A percentile compares a stretch with the other conserved stretches of the same genome.
phyloP scores from a whole-genome alignment of 2,888 invertebrate species.

The Herminia tarsipennalis region DNA sequence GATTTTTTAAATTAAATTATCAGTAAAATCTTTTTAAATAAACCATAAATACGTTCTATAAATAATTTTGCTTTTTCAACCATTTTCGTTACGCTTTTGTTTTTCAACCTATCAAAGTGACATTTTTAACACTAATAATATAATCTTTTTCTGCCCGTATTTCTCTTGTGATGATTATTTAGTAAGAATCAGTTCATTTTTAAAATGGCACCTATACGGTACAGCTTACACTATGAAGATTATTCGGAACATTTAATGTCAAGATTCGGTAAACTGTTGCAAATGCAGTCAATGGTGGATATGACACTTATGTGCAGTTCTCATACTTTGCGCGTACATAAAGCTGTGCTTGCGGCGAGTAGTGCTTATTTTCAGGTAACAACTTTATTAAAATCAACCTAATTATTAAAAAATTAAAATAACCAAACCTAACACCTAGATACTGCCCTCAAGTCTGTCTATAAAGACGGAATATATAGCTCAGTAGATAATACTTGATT shows the following conservation, averaged over 20 bases:
- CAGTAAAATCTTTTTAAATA: constrained; percentile 10
- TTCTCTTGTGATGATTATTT: constrained; percentile 28
- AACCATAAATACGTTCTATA: constrained; percentile 27
- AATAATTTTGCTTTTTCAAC: constrained; percentile 31
- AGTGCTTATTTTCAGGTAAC: constrained; percentile 90
- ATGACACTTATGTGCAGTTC: constrained; percentile 91
- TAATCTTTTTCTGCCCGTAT: background rate
- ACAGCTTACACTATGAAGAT: constrained; percentile 89
- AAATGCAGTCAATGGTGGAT: constrained; percentile 90
- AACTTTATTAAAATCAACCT: too few species aligned
- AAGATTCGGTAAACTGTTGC: constrained; percentile 89
- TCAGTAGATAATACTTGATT: too few species aligned
- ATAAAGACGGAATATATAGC: too few species aligned
- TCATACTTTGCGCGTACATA: constrained; percentile 90
- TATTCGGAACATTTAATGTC: constrained; percentile 89
- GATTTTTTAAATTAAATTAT: too few species aligned
- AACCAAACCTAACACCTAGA: too few species aligned
- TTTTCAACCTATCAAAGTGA: constrained; percentile 34
- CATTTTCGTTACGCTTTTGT: constrained; percentile 51
- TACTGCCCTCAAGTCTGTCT: too few species aligned
- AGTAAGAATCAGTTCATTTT: constrained; percentile 18
- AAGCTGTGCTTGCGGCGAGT: constrained; percentile 90
- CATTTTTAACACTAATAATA: constrained; percentile 21
- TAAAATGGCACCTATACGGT: constrained; percentile 82
- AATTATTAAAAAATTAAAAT: too few species aligned